Evolutionary conservation across 1,140 invertebrate species (phyloP), one percentile per base, ranked within the genome.

Genomic region (Temnothorax curvispinosus): DNA sequence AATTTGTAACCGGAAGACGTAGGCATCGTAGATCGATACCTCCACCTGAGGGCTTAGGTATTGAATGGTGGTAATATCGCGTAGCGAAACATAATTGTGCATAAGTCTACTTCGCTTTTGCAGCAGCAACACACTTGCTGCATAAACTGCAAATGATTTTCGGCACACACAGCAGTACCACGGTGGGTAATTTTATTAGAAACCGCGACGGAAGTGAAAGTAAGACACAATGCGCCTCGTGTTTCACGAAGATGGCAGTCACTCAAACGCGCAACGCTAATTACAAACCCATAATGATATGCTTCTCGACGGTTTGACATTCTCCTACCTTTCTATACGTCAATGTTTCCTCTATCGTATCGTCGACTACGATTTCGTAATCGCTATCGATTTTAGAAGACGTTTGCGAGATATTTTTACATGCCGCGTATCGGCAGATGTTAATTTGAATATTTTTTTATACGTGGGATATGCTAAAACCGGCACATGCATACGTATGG

Each of bases 1-100:
- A 90, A 90, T 90, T 90, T 86, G 71, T 86, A 90, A 90, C 87
- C 88, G 85, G 78, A 87, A 87, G 81, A 89, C 89, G 65, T 87
- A 80, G 77, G 58, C 85, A 84, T 56, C 27, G 27, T 27, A 27
- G 50, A 47, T 18, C 1, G 54, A 67, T 77, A 82, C 9, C 44
- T 52, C 1, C 3, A 35, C 50, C 15, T 13, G 60, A 69, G 47
- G n/a, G n/a, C 62, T 60, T 11, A 44, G 6, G 7, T 60, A 44
- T n/a, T n/a, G 9, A 56, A 44, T 18, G 18, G 13, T 44, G 1
- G 6, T 13, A n/a, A n/a, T 44, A 47, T 71, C 41, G 44, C 35
- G 13, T 13, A 56, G 62, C 7, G 35, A 69, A 56, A 35, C 15
- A 6, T 50, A 78, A 56, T 58, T 58, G 44, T 15, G 9, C 27